phyloP scores from a whole-genome alignment of 2,797 vertebrate species.

The Platalea minor region DNA sequence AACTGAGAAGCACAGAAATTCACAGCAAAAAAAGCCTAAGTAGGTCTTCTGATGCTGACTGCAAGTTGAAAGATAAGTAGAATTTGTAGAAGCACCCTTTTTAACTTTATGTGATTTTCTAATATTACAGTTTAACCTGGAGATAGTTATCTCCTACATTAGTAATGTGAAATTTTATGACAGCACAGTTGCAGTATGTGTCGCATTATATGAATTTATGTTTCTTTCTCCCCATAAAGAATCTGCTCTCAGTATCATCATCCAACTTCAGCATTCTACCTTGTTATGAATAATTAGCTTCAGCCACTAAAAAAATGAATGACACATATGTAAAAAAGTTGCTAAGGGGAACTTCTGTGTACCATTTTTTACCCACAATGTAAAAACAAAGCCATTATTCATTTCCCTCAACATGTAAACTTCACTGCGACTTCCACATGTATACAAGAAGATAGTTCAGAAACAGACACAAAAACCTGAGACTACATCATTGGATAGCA shows the following conservation, averaged over 20 bases:
- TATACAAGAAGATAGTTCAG: neutral
- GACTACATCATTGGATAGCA: neutral
- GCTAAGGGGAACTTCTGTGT: neutral
- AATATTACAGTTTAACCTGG: neutral
- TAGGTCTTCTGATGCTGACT: neutral
- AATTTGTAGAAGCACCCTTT: neutral
- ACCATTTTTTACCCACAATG: neutral
- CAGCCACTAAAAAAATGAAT: neutral
- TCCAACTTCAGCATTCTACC: neutral
- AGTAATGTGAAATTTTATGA: neutral
- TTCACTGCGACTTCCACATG: neutral
- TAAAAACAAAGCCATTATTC: neutral
- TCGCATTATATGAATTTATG: neutral
- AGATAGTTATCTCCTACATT: neutral
- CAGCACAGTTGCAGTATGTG: neutral
- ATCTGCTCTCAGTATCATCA: neutral
- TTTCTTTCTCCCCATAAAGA: neutral
- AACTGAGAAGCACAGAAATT: neutral
- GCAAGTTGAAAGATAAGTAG: neutral
- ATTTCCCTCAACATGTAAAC: neutral
- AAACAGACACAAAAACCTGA: neutral
- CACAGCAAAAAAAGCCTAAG: neutral
- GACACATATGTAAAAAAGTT: neutral
- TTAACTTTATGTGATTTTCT: neutral
- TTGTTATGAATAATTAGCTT: neutral